phyloP scores from a whole-genome alignment of 2,888 invertebrate species.

The Mythimna albipuncta region DNA sequence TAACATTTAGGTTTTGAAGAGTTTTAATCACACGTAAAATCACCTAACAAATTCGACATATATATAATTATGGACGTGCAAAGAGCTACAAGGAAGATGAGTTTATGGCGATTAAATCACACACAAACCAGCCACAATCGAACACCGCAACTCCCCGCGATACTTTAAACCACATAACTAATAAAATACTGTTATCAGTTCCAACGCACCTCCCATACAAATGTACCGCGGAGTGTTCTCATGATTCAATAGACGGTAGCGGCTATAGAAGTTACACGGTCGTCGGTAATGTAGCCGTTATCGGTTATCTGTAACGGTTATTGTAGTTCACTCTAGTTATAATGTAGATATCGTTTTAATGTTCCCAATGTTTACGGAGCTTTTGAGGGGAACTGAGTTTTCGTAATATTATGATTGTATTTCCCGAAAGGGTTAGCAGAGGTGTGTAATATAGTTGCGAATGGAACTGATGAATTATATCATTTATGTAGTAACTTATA shows the following conservation, averaged over 20 bases:
- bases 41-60: neutral
- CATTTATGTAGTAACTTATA: no score
- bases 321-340: constrained; percentile 53
- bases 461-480: neutral
- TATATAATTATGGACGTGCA: neutral
- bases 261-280: constrained; percentile 38
- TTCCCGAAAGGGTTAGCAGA: neutral
- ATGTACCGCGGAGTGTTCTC: constrained; percentile 26
- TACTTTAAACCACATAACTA: constrained; percentile 11
- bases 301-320: constrained; percentile 55
- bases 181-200: constrained; percentile 36
- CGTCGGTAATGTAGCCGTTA: constrained; percentile 32
- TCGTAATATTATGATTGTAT: constrained; percentile 8
- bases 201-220: constrained; percentile 31
- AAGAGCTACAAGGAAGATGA: neutral
- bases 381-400: constrained; percentile 21
- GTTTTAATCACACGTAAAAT: neutral
- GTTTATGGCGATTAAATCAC: constrained; percentile 4
- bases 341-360: constrained; percentile 48
- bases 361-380: constrained; percentile 37
- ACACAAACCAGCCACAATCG: neutral
- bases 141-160: neutral
- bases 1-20: no score
- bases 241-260: constrained; percentile 45
- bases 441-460: no score